phyloP scores from a whole-genome alignment of 2,113 vertebrate genomes.

The Phalacrocorax carbo region DNA sequence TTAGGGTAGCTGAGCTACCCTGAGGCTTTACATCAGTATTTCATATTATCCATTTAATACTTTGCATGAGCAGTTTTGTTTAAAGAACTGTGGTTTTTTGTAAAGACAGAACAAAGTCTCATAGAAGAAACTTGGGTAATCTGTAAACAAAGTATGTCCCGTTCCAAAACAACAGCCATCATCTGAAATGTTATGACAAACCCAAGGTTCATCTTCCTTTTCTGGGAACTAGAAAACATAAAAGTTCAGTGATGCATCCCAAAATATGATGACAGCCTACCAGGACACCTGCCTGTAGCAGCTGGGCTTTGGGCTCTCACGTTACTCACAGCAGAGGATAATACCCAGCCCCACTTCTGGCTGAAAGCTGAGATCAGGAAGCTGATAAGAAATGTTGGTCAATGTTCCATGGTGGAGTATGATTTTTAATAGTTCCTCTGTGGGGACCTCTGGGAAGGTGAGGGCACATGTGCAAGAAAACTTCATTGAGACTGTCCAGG shows the following conservation, averaged over 20 bases:
- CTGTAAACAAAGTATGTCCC: neutral
- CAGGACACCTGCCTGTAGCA: neutral
- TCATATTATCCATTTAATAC: neutral
- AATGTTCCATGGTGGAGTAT: neutral
- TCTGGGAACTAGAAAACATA: neutral
- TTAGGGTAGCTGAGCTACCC: neutral
- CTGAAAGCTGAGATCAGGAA: neutral
- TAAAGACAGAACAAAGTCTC: neutral
- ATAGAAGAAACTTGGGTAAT: neutral
- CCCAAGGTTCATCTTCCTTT: neutral
- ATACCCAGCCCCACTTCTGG: neutral
- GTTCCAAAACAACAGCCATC: rapidly evolving
- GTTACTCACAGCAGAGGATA: neutral
- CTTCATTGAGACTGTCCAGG: neutral
- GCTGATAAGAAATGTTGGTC: neutral
- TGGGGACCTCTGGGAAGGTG: neutral
- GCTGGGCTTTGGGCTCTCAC: neutral
- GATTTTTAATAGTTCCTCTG: neutral
- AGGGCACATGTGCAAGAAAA: neutral
- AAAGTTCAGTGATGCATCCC: neutral
- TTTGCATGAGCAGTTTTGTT: neutral
- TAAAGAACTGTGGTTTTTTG: neutral
- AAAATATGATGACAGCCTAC: neutral
- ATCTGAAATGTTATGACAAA: neutral
- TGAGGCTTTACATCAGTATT: neutral